Conservation (phyloP, 2,113 vertebrate genomes). For the Oncorhynchus gorbuscha region DNA sequence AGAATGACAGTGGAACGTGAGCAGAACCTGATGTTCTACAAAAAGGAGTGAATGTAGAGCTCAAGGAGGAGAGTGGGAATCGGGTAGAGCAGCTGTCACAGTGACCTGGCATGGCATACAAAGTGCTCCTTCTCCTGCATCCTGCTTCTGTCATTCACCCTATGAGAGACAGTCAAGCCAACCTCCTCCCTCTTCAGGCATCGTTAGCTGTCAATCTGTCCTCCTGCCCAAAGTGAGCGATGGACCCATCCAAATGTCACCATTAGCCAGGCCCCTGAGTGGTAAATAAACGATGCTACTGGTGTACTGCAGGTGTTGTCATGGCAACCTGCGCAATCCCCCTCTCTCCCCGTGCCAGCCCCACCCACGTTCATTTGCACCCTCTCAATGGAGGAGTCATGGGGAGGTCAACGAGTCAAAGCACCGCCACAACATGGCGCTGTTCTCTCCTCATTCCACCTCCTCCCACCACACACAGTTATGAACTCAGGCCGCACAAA, state of each 20-base stretch:
- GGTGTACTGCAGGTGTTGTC: slow-evolving; percentile 80
- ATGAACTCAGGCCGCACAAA: too few species aligned
- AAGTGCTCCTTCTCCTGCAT: too few species aligned
- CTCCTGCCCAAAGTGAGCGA: slow-evolving; percentile 32
- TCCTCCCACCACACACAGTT: not conserved
- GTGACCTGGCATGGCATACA: too few species aligned
- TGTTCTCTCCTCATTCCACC: slow-evolving; percentile 38
- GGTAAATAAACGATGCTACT: slow-evolving; percentile 80
- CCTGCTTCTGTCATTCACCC: not conserved
- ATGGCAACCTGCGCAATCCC: slow-evolving; percentile 68
- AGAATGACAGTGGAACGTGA: too few species aligned
- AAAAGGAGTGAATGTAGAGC: too few species aligned
- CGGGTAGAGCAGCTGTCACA: too few species aligned
- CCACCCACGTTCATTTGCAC: slow-evolving; percentile 43
- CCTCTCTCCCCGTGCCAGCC: slow-evolving; percentile 43
- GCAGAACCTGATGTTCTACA: too few species aligned
- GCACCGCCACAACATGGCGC: slow-evolving; percentile 59
- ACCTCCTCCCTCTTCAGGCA: slow-evolving; percentile 62
- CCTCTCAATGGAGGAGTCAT: slow-evolving; percentile 69
- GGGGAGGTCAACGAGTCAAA: slow-evolving; percentile 73
- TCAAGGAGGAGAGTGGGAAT: too few species aligned
- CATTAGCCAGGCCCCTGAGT: slow-evolving; percentile 77
- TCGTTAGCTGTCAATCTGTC: slow-evolving; percentile 67
- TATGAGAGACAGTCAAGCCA: slow-evolving; percentile 39
- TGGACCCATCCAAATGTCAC: slow-evolving; percentile 29